Base-by-base conservation (phyloP, 2,888 invertebrate species). In the Standfussiana lucernea region DNA sequence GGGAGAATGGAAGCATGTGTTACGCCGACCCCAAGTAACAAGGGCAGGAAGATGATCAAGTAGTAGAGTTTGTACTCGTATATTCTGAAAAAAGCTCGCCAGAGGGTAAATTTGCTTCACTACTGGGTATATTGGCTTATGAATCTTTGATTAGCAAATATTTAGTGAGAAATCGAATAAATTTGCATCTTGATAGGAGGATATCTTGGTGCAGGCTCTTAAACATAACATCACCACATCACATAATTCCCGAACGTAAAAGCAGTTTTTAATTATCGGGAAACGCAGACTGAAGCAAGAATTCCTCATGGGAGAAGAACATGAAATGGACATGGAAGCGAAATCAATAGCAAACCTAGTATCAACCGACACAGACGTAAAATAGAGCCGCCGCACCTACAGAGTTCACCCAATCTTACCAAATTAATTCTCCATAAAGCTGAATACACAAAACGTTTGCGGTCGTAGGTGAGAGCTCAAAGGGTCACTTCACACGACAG, bases 401-500 rank as follows among this genome's bases (percentile, higher is more conserved):
- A 78, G 40, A 82, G 77, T 72, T 71, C 72, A 75, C 72, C 75
- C 84, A 77, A 84, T 86, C 80, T 86, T 89, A 86, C 74, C 86
- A 89, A 91, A 92, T 91, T 84, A 89, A 90, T 90, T 90, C 89
- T 86, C 89, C 87, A 91, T 92, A 91, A 92, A 92, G 93, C 90
- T 90, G 93, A 92, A 93, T 92, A 91, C 91, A 92, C 92, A 94
- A 92, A 95, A 93, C 93, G 94, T 95, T 95, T 96, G 96, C 93
- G 96, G 96, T 94, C 86, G 89, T 91, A 95, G 96, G 95, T 95
- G 95, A 93, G 93, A 95, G 94, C 91, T 95, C 95, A 95, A 95
- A 96, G 95, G 95, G 93, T 92, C 90, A 90, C 92, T 94, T 95
- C 94, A 93, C 94, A 93, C 94, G 87, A 87, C 91, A 92, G 91